These are phyloP conservation scores for Triops cancriformis DNA, from an alignment of 1,140 invertebrate species.

Conservation along the genomic window DNA sequence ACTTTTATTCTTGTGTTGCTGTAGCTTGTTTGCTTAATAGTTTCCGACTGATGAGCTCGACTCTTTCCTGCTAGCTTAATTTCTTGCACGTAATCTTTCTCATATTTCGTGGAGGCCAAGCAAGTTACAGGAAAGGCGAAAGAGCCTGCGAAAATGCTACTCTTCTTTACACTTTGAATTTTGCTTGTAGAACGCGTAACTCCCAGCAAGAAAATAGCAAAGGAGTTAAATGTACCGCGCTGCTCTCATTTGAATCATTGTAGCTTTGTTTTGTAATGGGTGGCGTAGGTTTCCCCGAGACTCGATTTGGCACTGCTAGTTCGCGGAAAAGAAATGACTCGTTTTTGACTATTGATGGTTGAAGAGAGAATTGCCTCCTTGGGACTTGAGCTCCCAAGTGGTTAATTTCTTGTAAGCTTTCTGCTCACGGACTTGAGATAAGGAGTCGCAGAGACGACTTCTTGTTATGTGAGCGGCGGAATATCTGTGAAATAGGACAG, in stretches of 20 bases:
- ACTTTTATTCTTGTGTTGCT: background rate
- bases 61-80: too few relatives aligned
- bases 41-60: too few relatives aligned
- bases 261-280: background rate
- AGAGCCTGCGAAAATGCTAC: too few relatives aligned
- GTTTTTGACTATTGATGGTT: background rate
- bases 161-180: too few relatives aligned
- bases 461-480: background rate
- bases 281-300: background rate
- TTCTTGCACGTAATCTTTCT: too few relatives aligned
- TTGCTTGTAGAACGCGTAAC: too few relatives aligned
- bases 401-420: background rate
- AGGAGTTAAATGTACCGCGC: too few relatives aligned
- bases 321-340: background rate
- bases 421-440: background rate
- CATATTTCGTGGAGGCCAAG: too few relatives aligned
- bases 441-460: background rate
- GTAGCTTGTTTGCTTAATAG: too few relatives aligned
- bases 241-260: background rate
- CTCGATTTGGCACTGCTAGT: background rate
- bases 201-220: too few relatives aligned
- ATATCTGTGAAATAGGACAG: background rate
- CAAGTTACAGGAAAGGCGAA: too few relatives aligned
- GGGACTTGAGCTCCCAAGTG: background rate
- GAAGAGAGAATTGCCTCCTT: background rate